Evolutionary conservation across 1,140 invertebrate genomes (phyloP), one percentile per base, ranked within the genome.

Genomic region (Arion vulgaris): DNA sequence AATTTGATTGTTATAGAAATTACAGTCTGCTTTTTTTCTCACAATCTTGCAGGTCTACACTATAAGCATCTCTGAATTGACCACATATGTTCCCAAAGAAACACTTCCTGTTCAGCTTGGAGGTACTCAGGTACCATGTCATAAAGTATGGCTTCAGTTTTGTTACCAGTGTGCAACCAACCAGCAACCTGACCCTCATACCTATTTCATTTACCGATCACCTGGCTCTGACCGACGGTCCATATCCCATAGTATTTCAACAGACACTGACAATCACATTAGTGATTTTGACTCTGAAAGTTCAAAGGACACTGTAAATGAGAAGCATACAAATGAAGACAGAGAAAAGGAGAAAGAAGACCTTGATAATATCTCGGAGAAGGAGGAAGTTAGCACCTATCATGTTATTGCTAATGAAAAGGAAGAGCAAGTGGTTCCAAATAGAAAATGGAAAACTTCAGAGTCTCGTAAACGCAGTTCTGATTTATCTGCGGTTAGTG

Each of bases 21-120:
- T n/a, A n/a, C n/a, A n/a, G n/a, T n/a, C n/a, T n/a, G n/a, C n/a
- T 45, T 45, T 45, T 45, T n/a, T 19, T 66, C 7, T 32, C 2
- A 66, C 28, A 66, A 32, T 66, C 11, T 66, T 88, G 5, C 81
- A 93, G 93, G 98, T 99, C 72, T 98, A 96, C 92, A 99, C 98
- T 34, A 96, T 99, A 80, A 98, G 96, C 90, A 94, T 97, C 90
- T 95, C 96, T 36, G 94, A 95, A 84, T 85, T 94, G n/a, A 84
- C 86, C 68, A 79, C 88, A 36, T 94, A 94, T 88, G 92, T 94
- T 68, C 93, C 94, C 32, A 93, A 94, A 71, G 95, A 96, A 90
- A 95, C 96, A 88, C 93, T 99, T 88, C 97, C 98, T 79, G 92
- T 93, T 84, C 95, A 96, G 87, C 94, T 99, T 81, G 97, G 98